Evolutionary conservation across 2,113 vertebrate genomes (phyloP), one percentile per base, ranked within the genome.

Genomic region (Pampusana beccarii): DNA sequence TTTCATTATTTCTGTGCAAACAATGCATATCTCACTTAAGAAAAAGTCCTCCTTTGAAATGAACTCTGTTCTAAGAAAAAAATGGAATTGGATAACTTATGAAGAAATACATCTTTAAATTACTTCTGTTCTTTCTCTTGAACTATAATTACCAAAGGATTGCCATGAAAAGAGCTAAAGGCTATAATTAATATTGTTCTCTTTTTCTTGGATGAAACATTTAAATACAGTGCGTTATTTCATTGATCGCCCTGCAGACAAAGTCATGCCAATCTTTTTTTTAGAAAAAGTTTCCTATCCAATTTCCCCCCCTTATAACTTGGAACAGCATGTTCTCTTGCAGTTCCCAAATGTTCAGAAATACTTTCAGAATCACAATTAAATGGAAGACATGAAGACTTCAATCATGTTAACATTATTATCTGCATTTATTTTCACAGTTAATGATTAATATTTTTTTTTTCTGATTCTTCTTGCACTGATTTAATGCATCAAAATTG

Each of bases 111-210:
- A 61, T 93, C 65, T 95, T 94, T 91, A 93, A 96, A 96, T 96
- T 95, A 92, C 53, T 96, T 97, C 44, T 95, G 42, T 90, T 95
- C 92, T 88, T 96, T 93, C 72, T 80, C 93, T 97, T 97, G 88
- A 96, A 96, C 90, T 96, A 91, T 92, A 96, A 97, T 96, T 97
- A 93, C 70, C 74, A 95, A 96, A 95, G 88, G 92, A 96, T 85
- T 97, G 46, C 80, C 80, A 85, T 92, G 92, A 91, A 95, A 95
- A 94, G 82, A 93, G 92, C 92, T 95, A 73, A 96, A 82, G 95
- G 93, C 95, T 96, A 93, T 96, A 96, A 97, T 96, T 97, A 97
- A 96, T 97, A 93, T 92, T 93, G 85, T 94, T 97, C 95, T 93
- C 89, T 95, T 91, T 94, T 93, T 94, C 88, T 89, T 92, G 48